Percentiles rank a stretch among this genome's conserved stretches.
phyloP scores from a whole-genome alignment of 2,113 vertebrate genomes.

The Danio rerio region DNA sequence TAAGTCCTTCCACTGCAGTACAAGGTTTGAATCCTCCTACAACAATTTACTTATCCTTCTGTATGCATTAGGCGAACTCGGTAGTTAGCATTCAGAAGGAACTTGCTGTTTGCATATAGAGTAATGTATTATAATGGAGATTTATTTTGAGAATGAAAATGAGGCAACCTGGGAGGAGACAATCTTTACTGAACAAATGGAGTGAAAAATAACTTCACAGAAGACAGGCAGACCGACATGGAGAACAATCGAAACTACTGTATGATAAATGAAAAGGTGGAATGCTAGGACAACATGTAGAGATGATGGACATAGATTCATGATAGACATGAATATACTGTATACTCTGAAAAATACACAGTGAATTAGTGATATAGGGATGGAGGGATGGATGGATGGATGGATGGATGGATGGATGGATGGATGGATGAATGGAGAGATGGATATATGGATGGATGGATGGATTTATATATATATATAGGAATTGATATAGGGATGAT shows the following conservation, averaged over 20 bases:
- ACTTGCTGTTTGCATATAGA: slow-evolving; percentile 32
- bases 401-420: too few relatives aligned
- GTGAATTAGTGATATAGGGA: too few relatives aligned
- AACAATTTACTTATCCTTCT: neutral
- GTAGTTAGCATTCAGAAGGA: slow-evolving; percentile 33
- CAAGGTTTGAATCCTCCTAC: neutral
- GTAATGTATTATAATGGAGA: slow-evolving; percentile 26
- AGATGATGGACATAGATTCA: neutral
- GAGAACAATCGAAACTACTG: too few relatives aligned
- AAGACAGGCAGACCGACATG: neutral
- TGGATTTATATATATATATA: too few relatives aligned
- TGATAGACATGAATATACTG: too few relatives aligned
- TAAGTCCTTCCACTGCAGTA: neutral
- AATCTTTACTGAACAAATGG: neutral
- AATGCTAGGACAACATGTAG: too few relatives aligned
- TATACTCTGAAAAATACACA: too few relatives aligned
- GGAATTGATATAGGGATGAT: too few relatives aligned
- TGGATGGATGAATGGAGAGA: too few relatives aligned
- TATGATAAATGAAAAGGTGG: too few relatives aligned
- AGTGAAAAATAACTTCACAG: neutral
- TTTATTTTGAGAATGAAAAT: slow-evolving; percentile 32
- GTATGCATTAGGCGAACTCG: neutral
- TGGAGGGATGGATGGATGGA: too few relatives aligned
- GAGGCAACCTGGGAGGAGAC: slow-evolving; percentile 1
- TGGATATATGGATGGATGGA: too few relatives aligned